Evolutionary conservation across 1,140 invertebrate species (phyloP), one percentile per base, ranked within the genome.

Genomic region (Pseudomyrmex concolor): DNA sequence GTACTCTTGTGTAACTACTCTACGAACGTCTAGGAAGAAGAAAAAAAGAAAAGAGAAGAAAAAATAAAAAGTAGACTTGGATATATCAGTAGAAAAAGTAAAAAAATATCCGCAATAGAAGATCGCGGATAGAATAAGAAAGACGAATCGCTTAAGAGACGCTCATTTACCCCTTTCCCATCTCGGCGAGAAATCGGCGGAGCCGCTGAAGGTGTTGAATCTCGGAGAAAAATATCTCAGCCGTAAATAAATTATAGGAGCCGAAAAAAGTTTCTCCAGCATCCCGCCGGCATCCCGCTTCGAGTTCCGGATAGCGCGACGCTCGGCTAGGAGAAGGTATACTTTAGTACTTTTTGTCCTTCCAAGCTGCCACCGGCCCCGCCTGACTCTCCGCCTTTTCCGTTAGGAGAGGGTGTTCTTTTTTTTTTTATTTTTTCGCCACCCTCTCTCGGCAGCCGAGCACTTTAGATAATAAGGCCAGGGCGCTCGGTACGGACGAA

Each of bases 381-480:
- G 63, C 74, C 55, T 62, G 55, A 81, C 83, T 76, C 76, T 70
- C 74, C 83, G 81, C 72, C 83, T 87, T 80, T 70, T 66, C 85
- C 83, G 86, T 86, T 83, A 87, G 85, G 74, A 70, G 76, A 84
- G 86, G 60, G 67, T 63, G 84, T 76, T 54, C 25, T 67, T 77
- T 84, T 83, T 73, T 60, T 15, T 63, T 70, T 71, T 68, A 64
- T 84, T 72, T 73, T 60, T 80, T 66, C 60, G 12, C 71, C 51
- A 55, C 76, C 62, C 68, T 80, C 57, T 89, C 89, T 85, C 73
- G 83, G 89, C 89, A 86, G 86, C 90, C 89, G 90, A 94, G 93
- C 93, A 94, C 94, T 94, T 94, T 94, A 94, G 94, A 94, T 94
- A 94, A 94, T 94, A 94, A 94, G 93, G 91, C 92, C 91, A 93